These are phyloP conservation scores for Ptilodon capucinus DNA, from an alignment of 2,888 invertebrate species.

Conservation along the genomic window DNA sequence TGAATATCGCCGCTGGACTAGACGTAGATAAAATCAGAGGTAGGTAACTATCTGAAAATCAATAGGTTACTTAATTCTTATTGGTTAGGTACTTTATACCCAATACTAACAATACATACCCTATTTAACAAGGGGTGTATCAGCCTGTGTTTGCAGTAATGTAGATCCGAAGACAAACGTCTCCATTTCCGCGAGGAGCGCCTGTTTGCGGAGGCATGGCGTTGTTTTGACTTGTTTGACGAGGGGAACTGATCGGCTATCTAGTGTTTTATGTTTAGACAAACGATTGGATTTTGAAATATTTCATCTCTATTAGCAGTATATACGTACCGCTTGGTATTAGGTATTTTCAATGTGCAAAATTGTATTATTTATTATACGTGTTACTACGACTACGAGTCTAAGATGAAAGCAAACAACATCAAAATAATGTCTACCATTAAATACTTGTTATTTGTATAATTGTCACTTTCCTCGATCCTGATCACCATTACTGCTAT, in stretches of 20 bases:
- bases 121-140: slow-evolving; percentile 18
- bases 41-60: not conserved
- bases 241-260: slow-evolving; percentile 26
- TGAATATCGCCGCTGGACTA: not conserved
- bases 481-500: slow-evolving; percentile 2
- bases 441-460: not conserved
- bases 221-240: slow-evolving; percentile 40
- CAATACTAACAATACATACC: slow-evolving; percentile 7
- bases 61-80: too few species aligned
- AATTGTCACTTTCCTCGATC: not conserved
- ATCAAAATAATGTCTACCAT: not conserved
- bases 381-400: too few species aligned
- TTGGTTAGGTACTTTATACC: not conserved
- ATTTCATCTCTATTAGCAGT: not conserved
- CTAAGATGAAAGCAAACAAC: not conserved
- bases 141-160: slow-evolving; percentile 37
- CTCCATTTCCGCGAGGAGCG: slow-evolving; percentile 44
- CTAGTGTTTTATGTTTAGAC: slow-evolving; percentile 30
- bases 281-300: slow-evolving; percentile 15
- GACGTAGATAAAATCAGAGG: too few species aligned
- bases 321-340: too few species aligned
- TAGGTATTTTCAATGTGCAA: too few species aligned
- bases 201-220: slow-evolving; percentile 26
- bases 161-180: slow-evolving; percentile 59
- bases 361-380: too few species aligned